phyloP scores from a whole-genome alignment of 2,888 invertebrate species.

The Coleophora deauratella region DNA sequence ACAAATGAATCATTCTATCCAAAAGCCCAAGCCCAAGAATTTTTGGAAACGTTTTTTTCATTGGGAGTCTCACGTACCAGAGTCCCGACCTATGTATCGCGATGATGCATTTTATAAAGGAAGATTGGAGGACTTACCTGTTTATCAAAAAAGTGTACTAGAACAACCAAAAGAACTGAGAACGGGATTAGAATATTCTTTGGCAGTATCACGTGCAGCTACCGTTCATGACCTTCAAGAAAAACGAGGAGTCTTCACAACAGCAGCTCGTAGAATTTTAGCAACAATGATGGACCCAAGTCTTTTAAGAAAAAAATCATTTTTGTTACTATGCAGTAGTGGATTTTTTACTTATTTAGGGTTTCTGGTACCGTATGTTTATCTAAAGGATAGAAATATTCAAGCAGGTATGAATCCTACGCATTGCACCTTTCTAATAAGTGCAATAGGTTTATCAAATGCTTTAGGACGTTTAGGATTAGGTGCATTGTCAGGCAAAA shows the following conservation, averaged over 20 bases:
- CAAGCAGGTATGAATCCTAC: slow-evolving; percentile 33
- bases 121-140: slow-evolving; percentile 42
- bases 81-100: slow-evolving; percentile 58
- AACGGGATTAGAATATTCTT: slow-evolving; percentile 61
- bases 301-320: slow-evolving; percentile 43
- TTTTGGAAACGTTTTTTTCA: slow-evolving; percentile 43
- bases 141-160: slow-evolving; percentile 52
- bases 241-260: slow-evolving; percentile 49
- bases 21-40: slow-evolving; percentile 31
- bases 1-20: no score
- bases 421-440: slow-evolving; percentile 48
- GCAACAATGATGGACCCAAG: slow-evolving; percentile 62
- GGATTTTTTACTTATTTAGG: slow-evolving; percentile 47
- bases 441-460: slow-evolving; percentile 49
- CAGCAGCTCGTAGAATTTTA: slow-evolving; percentile 51
- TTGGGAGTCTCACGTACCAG: slow-evolving; percentile 39
- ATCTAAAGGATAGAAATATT: slow-evolving; percentile 42
- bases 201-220: slow-evolving; percentile 60
- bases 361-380: slow-evolving; percentile 53
- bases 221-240: slow-evolving; percentile 49
- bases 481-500: slow-evolving; percentile 42
- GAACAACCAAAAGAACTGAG: slow-evolving; percentile 30
- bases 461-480: slow-evolving; percentile 40
- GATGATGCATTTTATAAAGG: slow-evolving; percentile 63
- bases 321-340: slow-evolving; percentile 36